Base-by-base conservation (phyloP, 2,888 invertebrate species). In the Terebella lapidaria region DNA sequence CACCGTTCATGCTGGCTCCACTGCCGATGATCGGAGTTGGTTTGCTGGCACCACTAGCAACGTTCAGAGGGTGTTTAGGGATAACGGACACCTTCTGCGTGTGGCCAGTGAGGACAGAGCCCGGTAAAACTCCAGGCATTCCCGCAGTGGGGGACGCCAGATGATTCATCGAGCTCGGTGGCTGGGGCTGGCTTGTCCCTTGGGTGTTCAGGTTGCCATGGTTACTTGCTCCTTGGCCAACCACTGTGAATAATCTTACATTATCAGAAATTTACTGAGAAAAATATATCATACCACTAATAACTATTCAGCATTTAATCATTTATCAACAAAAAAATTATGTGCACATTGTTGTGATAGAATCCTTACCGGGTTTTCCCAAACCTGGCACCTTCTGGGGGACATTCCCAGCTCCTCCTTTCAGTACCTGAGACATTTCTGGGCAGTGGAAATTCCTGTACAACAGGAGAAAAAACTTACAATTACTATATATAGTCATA, bases 401-500 rank as follows among this genome's bases (percentile, higher is more conserved):
- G 10, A 35, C 10, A 35, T n/a, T 35, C 10, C 42, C 42, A 35
- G n/a, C 42, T 15, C 42, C n/a, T 10, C 42, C 55, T 25, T 30
- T 25, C 10, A 53, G 53, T 53, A 26, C 24, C 56, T 62, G 61
- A 20, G 64, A 45, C 64, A 64, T 64, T 64, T 64, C 64, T 64
- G 64, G 59, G 59, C 64, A 64, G 29, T 42, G 29, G 59, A 59
- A 61, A 61, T 58, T 51, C 25, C 52, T 30, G 30, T 47, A 35
- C 3, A 52, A 52, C 2, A 22, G 42, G 10, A 35, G n/a, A 10
- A 35, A 35, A 35, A 35, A 35, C 42, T 15, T 35, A 35, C 42
- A n/a, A n/a, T n/a, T n/a, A n/a, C n/a, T n/a, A n/a, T n/a, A n/a
- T n/a, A n/a, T n/a, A n/a, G n/a, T n/a, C n/a, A n/a, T n/a, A n/a